Base-by-base conservation (phyloP, 2,888 invertebrate species). In the Cepaea hortensis region DNA sequence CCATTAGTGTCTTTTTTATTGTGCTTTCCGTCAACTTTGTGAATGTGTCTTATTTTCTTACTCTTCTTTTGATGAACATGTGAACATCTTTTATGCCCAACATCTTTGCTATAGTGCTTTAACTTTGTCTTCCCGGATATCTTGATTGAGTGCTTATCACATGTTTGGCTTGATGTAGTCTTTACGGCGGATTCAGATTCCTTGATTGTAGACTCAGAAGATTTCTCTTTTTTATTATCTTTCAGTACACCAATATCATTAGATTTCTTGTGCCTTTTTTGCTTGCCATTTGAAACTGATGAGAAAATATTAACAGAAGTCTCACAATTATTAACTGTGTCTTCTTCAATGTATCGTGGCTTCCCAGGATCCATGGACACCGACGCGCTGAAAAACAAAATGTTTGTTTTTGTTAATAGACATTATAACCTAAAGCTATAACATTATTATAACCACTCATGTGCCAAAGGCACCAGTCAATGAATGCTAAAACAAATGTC, bases 201-300 rank as follows among this genome's bases (percentile, higher is more conserved):
- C 55, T 55, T 11, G 48, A 80, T 70, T 50, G 55, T 18, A 68
- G 55, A 75, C 46, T 77, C 81, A 72, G 65, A 84, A 5, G 62
- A 46, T 15, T 35, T 88, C 68, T 77, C 79, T 72, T 61, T 85
- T 81, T 90, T 89, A 92, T 55, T 91, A 20, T 93, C 93, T 55
- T 91, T 91, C 55, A 93, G 87, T 90, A 94, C 89, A 88, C 92
- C 92, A 5, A 93, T 88, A 82, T 93, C 93, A 88, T 92, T 92
- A 48, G 93, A 91, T 87, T 93, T 93, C 88, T 93, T 93, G 89
- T 93, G 93, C 4, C 93, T 85, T 13, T 93, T 90, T 7, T 92
- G 85, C 72, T 90, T 89, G 65, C 68, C 77, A n/a, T 84, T 61
- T 6, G 68, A 68, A 5, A 76, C 35, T 18, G 55, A 3, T 5